Evolutionary conservation across 2,797 vertebrate species (phyloP).

Genomic region (Acipenser transmontanus): DNA sequence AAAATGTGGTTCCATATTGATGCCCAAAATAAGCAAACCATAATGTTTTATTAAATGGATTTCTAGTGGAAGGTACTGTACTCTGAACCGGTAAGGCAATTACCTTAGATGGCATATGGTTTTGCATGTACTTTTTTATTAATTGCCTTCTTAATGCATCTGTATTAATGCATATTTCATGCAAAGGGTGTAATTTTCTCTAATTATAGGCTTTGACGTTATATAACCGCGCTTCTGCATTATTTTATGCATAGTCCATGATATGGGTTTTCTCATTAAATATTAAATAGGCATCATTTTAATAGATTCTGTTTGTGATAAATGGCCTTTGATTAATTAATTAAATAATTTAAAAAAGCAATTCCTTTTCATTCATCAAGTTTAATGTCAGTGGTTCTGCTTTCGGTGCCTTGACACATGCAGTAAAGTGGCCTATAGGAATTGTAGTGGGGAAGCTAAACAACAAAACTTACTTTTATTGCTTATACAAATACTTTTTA

Average conservation of each 20-base stretch:
- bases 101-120: no score
- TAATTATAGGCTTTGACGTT: not conserved
- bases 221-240: not conserved
- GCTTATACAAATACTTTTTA: no score
- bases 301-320: not conserved
- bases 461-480: no score
- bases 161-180: not conserved
- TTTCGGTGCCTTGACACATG: not conserved
- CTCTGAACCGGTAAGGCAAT: no score
- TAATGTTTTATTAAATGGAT: no score
- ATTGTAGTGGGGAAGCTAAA: no score
- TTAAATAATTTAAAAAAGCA: not conserved
- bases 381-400: not conserved
- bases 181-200: not conserved
- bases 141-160: no score
- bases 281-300: constrained; percentile 5
- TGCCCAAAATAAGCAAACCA: no score
- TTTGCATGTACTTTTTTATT: no score
- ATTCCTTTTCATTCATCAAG: constrained; percentile 7
- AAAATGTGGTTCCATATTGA: no score
- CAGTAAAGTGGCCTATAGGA: not conserved
- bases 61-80: no score
- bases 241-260: not conserved
- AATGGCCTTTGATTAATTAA: not conserved
- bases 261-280: not conserved